These are phyloP conservation scores for Manacus vitellinus DNA, from an alignment of 2,113 vertebrate species.

Conservation along the genomic window DNA sequence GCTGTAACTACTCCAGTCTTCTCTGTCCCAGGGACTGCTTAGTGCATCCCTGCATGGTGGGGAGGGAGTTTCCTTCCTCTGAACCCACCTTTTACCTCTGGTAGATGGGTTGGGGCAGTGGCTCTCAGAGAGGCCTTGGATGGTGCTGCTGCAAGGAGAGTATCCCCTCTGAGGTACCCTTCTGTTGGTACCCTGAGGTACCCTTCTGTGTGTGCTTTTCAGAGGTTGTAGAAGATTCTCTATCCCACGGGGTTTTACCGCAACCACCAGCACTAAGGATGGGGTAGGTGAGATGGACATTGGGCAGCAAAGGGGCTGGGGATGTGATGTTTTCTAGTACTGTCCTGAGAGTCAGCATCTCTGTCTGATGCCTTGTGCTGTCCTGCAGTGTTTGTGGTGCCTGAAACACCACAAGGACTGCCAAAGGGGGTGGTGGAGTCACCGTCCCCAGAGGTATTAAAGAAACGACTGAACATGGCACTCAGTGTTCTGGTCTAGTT, in stretches of 20 bases:
- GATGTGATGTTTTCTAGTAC: background rate
- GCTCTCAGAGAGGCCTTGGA: rapidly evolving
- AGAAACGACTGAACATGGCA: background rate
- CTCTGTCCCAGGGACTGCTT: background rate
- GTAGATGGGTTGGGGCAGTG: background rate
- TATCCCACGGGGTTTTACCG: rapidly evolving
- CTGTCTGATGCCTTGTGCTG: background rate
- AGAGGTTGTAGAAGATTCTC: background rate
- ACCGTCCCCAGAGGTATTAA: background rate
- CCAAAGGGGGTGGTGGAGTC: background rate
- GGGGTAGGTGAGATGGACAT: rapidly evolving
- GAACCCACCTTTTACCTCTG: background rate
- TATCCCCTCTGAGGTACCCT: background rate
- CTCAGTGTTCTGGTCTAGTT: background rate
- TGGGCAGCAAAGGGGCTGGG: background rate
- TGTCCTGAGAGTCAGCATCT: rapidly evolving
- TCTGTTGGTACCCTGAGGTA: rapidly evolving
- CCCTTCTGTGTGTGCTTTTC: background rate
- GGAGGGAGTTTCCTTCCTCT: background rate
- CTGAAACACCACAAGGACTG: background rate
- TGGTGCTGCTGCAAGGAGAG: background rate
- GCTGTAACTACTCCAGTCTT: rapidly evolving
- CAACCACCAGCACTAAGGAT: background rate
- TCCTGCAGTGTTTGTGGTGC: background rate
- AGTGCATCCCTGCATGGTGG: background rate